A percentile compares a stretch with the other conserved stretches of the same genome.
Evolutionary conservation across 2,797 vertebrate genomes (phyloP).

Genomic region (Acipenser transmontanus): DNA sequence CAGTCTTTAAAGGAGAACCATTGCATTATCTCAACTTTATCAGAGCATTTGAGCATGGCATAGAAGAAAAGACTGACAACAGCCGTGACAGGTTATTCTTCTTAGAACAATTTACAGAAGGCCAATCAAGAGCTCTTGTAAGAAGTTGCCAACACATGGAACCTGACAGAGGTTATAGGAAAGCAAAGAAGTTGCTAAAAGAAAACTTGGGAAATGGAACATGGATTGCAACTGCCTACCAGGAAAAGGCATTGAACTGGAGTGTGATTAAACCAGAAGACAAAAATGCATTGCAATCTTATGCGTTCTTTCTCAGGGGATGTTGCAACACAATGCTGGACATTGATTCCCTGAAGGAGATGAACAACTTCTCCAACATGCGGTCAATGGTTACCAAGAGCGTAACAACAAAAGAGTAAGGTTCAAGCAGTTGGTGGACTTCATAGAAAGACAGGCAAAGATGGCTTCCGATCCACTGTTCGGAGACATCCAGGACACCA

Average conservation of each 20-base stretch:
- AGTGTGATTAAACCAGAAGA: constrained; percentile 19
- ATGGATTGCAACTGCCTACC: too few relatives aligned
- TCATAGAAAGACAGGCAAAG: constrained; percentile 16
- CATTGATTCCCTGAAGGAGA: constrained; percentile 17
- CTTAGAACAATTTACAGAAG: constrained; percentile 18
- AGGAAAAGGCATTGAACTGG: not conserved
- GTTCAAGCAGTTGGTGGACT: constrained; percentile 5
- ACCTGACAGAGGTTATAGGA: not conserved
- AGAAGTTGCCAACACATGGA: constrained; percentile 18
- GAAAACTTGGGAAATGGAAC: not conserved
- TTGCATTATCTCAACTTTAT: constrained; percentile 11
- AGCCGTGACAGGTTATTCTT: constrained; percentile 8
- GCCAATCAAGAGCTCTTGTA: constrained; percentile 9
- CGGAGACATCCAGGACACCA: constrained; percentile 8
- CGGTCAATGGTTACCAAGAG: constrained; percentile 7
- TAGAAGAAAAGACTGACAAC: constrained; percentile 8
- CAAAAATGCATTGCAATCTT: not conserved
- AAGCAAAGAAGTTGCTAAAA: constrained; percentile 13
- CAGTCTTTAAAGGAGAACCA: constrained; percentile 12
- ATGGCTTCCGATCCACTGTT: constrained; percentile 12
- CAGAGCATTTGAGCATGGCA: constrained; percentile 8
- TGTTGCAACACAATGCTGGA: constrained; percentile 24
- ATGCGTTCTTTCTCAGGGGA: constrained; percentile 11
- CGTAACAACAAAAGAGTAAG: not conserved
- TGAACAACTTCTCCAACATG: constrained; percentile 21